Percentiles rank a stretch among this genome's conserved stretches.
Evolutionary conservation across 2,888 invertebrate genomes (phyloP).

Genomic region (Charanyca ferruginea): DNA sequence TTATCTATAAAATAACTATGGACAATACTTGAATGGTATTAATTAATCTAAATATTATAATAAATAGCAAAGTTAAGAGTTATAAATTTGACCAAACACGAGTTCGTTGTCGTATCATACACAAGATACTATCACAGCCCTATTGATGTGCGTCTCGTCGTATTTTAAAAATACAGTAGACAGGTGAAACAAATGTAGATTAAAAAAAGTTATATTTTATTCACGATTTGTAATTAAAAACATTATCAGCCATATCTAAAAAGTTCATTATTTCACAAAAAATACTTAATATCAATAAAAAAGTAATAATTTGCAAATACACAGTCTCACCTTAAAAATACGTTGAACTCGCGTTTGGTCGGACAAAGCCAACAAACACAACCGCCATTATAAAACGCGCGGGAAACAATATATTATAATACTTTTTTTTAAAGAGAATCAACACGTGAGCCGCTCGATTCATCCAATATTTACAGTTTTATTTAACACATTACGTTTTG

Average conservation of each 20-base stretch:
- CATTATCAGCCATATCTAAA: conserved; percentile 44
- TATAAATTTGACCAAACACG: conserved; percentile 80
- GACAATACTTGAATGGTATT: conserved; percentile 89
- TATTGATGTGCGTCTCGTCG: conserved; percentile 85
- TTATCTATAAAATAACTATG: conserved; percentile 79
- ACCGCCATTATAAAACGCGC: conserved; percentile 59
- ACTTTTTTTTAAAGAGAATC: conserved; percentile 40
- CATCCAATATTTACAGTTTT: conserved; percentile 22
- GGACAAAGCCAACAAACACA: conserved; percentile 69
- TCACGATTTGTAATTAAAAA: conserved; percentile 44
- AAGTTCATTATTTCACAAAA: conserved; percentile 47
- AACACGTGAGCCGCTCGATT: conserved; percentile 20
- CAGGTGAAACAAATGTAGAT: conserved; percentile 69
- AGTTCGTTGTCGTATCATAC: conserved; percentile 74
- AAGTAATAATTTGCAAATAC: conserved; percentile 59
- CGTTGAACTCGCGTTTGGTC: conserved; percentile 75
- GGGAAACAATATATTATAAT: conserved; percentile 50
- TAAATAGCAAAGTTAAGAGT: conserved; percentile 68
- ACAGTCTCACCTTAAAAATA: conserved; percentile 67
- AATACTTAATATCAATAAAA: conserved; percentile 41
- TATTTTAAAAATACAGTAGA: conserved; percentile 70
- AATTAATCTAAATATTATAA: conserved; percentile 71
- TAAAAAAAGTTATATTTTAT: conserved; percentile 33
- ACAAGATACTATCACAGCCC: conserved; percentile 88
- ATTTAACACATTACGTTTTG: conserved; percentile 34